phyloP scores from a whole-genome alignment of 2,797 vertebrate species.

The Anguilla anguilla region DNA sequence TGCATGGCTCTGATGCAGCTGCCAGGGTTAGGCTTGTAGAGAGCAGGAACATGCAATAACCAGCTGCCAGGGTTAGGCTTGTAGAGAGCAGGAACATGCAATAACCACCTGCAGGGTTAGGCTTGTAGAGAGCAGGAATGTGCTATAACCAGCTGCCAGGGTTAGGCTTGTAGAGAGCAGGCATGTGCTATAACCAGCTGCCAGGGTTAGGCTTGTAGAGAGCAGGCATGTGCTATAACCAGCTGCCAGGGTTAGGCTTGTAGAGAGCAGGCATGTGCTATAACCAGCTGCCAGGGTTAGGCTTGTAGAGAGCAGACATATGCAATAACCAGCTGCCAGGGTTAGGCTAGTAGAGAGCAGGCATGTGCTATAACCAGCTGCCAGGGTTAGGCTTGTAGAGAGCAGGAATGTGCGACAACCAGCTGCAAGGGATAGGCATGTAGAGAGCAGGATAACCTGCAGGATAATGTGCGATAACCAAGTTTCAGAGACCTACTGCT shows the following conservation, averaged over 20 bases:
- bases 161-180: slow-evolving; percentile 9
- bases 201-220: slow-evolving; percentile 22
- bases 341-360: slow-evolving; percentile 8
- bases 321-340: slow-evolving; percentile 21
- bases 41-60: neutral
- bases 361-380: slow-evolving; percentile 13
- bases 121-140: slow-evolving; percentile 8
- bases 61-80: slow-evolving; percentile 7
- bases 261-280: slow-evolving; percentile 8
- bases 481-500: slow-evolving; percentile 29
- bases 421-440: slow-evolving; percentile 19
- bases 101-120: slow-evolving; percentile 20
- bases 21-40: slow-evolving; percentile 21
- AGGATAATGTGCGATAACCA: slow-evolving; percentile 11
- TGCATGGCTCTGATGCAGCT: slow-evolving; percentile 28
- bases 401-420: neutral
- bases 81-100: slow-evolving; percentile 7
- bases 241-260: slow-evolving; percentile 20
- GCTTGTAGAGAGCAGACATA: neutral
- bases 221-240: slow-evolving; percentile 9
- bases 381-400: slow-evolving; percentile 22
- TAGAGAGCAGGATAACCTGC: neutral
- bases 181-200: slow-evolving; percentile 2
- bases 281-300: slow-evolving; percentile 20
- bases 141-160: slow-evolving; percentile 16